Evolutionary conservation across 2,113 vertebrate species (phyloP).

Genomic region (Cercopithecus mona): DNA sequence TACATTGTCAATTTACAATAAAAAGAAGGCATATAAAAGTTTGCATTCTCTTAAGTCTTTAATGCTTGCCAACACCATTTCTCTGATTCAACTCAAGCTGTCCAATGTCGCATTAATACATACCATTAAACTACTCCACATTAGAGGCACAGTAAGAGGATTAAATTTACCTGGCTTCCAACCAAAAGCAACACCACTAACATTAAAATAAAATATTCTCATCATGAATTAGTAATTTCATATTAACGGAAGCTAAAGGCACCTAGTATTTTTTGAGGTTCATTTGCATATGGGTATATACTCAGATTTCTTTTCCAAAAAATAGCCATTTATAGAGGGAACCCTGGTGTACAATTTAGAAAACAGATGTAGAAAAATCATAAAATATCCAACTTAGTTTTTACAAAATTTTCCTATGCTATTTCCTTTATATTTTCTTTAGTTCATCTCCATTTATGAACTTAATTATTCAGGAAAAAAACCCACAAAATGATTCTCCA

Average conservation of each 20-base stretch:
- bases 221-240: conserved; percentile 71
- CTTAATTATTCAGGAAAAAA: conserved; percentile 2
- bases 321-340: background rate
- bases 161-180: conserved; percentile 70
- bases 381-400: conserved; percentile 1
- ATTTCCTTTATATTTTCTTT: background rate
- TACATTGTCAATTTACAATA: background rate
- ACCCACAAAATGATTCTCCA: background rate
- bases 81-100: conserved; percentile 46
- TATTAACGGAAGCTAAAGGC: conserved; percentile 37
- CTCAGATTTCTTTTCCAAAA: conserved; percentile 4
- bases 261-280: background rate
- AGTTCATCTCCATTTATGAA: background rate
- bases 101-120: conserved; percentile 55
- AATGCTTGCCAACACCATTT: conserved; percentile 44
- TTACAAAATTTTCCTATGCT: background rate
- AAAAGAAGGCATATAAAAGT: conserved; percentile 10
- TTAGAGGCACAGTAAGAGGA: conserved; percentile 59
- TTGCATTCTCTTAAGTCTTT: conserved; percentile 51
- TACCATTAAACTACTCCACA: conserved; percentile 61
- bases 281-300: conserved; percentile 28
- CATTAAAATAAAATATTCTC: conserved; percentile 72
- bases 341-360: background rate
- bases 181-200: conserved; percentile 65
- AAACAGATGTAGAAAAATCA: background rate